These are phyloP conservation scores for Sebastes alutus DNA, from an alignment of 2,797 vertebrate species.

Conservation along the genomic window DNA sequence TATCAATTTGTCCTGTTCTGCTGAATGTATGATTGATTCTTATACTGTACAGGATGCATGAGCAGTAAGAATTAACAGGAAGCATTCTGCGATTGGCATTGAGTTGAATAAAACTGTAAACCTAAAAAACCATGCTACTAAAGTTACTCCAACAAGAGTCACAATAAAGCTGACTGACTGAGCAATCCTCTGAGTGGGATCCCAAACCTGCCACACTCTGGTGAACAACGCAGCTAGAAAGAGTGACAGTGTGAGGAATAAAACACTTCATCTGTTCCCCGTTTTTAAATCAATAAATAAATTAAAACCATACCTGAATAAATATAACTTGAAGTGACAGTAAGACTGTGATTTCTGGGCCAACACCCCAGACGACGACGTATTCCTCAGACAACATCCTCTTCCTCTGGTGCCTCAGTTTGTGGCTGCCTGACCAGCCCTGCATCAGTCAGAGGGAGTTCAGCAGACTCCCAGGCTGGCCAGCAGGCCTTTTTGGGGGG, in stretches of 20 bases:
- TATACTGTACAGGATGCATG: slow-evolving; percentile 49
- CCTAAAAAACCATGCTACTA: slow-evolving; percentile 61
- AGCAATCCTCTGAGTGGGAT: slow-evolving; percentile 42
- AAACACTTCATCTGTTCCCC: not conserved
- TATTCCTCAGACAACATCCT: slow-evolving; percentile 42
- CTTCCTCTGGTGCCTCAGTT: slow-evolving; percentile 37
- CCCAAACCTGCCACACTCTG: slow-evolving; percentile 18
- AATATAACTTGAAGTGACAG: slow-evolving; percentile 19
- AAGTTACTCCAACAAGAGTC: slow-evolving; percentile 63
- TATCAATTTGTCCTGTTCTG: slow-evolving; percentile 18
- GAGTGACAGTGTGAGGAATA: slow-evolving; percentile 7
- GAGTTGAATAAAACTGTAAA: slow-evolving; percentile 31
- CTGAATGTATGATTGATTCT: slow-evolving; percentile 3
- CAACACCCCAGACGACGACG: slow-evolving; percentile 15
- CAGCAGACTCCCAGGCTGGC: slow-evolving; percentile 20
- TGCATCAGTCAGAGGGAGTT: slow-evolving; percentile 16
- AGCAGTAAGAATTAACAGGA: slow-evolving; percentile 45
- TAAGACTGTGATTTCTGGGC: slow-evolving; percentile 11
- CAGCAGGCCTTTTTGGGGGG: not conserved
- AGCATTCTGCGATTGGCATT: slow-evolving; percentile 48
- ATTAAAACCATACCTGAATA: slow-evolving; percentile 30
- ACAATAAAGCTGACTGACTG: slow-evolving; percentile 52
- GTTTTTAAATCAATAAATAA: slow-evolving; percentile 7
- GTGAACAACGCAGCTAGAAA: not conserved
- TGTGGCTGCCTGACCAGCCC: slow-evolving; percentile 20